Percentiles rank a stretch among this genome's conserved stretches.
These are phyloP conservation scores for Sympetrum striolatum DNA, from an alignment of 2,888 invertebrate genomes.

Conservation along the genomic window DNA sequence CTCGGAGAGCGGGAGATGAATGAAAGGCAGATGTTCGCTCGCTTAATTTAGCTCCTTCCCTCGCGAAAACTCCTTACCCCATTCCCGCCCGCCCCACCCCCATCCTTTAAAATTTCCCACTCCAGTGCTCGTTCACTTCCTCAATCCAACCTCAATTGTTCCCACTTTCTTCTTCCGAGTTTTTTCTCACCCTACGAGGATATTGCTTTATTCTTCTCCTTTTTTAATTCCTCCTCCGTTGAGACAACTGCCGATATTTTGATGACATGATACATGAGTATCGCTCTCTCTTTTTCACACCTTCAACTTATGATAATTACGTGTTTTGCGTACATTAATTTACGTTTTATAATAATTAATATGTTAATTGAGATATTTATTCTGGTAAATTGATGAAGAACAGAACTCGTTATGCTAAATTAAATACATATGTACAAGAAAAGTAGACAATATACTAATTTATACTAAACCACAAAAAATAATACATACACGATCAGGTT, in stretches of 20 bases:
- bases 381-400: too few species aligned
- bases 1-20: constrained; percentile 33
- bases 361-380: too few species aligned
- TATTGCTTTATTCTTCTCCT: background rate
- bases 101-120: constrained; percentile 28
- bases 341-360: too few species aligned
- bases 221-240: background rate
- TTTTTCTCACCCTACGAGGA: background rate
- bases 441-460: too few species aligned
- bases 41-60: constrained; percentile 36
- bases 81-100: background rate
- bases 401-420: too few species aligned
- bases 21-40: constrained; percentile 36
- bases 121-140: background rate
- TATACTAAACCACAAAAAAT: too few species aligned
- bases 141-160: constrained; percentile 27
- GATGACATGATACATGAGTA: background rate
- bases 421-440: too few species aligned
- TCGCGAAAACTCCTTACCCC: background rate
- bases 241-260: background rate
- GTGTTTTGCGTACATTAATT: too few species aligned
- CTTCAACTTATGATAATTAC: background rate
- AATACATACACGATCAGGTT: too few species aligned
- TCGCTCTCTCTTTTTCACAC: background rate
- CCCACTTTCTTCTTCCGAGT: constrained; percentile 10